phyloP scores from a whole-genome alignment of 2,888 invertebrate genomes.

The Papilio protenor region DNA sequence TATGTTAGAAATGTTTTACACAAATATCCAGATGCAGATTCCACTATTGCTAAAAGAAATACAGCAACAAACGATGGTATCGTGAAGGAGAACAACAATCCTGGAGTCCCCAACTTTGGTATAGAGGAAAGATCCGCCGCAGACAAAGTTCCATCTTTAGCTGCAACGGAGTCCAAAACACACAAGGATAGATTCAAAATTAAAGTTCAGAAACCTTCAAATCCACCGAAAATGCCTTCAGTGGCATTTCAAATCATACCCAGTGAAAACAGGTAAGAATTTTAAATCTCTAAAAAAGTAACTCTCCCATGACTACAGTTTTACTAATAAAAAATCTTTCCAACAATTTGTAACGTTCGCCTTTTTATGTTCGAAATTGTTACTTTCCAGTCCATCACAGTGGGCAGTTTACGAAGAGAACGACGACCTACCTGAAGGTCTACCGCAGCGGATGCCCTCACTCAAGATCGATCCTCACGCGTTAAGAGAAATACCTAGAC shows the following conservation, averaged over 20 bases:
- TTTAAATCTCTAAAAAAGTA: not conserved
- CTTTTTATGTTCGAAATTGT: not conserved
- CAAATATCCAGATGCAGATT: slow-evolving; percentile 64
- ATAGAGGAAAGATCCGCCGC: slow-evolving; percentile 69
- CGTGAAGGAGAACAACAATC: slow-evolving; percentile 59
- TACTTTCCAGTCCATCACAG: slow-evolving; percentile 67
- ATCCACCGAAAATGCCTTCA: slow-evolving; percentile 71
- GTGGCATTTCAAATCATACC: slow-evolving; percentile 80
- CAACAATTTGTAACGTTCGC: not conserved
- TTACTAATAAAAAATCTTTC: not conserved
- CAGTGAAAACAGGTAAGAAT: slow-evolving; percentile 77
- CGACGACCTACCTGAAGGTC: slow-evolving; percentile 61
- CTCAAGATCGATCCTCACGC: slow-evolving; percentile 74
- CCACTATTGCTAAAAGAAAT: slow-evolving; percentile 47
- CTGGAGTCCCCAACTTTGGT: slow-evolving; percentile 55
- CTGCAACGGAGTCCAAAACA: slow-evolving; percentile 59
- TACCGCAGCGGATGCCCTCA: slow-evolving; percentile 68
- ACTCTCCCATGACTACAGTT: not conserved
- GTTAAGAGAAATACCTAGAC: slow-evolving; percentile 74
- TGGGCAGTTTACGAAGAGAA: slow-evolving; percentile 81
- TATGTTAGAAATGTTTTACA: slow-evolving; percentile 76
- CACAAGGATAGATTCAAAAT: slow-evolving; percentile 51
- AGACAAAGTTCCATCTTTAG: slow-evolving; percentile 64
- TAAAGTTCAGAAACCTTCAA: slow-evolving; percentile 61
- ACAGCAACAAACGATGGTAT: slow-evolving; percentile 47